Percentiles rank a stretch among this genome's conserved stretches.
phyloP scores from a whole-genome alignment of 2,797 vertebrate genomes.

The Pseudochirops corinnae region DNA sequence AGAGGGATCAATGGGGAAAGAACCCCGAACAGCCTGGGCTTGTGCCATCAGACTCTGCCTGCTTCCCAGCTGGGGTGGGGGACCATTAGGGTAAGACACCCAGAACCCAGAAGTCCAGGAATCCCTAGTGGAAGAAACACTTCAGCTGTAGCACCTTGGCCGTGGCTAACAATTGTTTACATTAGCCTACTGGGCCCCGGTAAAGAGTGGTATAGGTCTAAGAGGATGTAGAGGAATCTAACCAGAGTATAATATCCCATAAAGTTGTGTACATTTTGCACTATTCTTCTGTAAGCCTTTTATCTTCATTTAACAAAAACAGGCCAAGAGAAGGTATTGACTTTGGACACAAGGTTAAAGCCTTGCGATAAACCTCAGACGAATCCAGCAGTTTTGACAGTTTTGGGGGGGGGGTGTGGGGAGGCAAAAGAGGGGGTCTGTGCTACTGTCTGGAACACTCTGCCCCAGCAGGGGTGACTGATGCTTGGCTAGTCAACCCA shows the following conservation, averaged over 20 bases:
- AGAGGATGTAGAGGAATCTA: not conserved
- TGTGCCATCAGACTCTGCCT: not conserved
- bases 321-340: not conserved
- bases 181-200: not conserved
- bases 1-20: not conserved
- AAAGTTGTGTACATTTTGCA: not conserved
- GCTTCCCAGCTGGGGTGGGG: not conserved
- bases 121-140: not conserved
- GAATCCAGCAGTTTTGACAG: not conserved
- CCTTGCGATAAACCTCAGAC: not conserved
- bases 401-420: not conserved
- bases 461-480: not conserved
- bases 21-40: not conserved
- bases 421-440: too few species aligned
- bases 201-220: not conserved
- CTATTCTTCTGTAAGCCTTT: not conserved
- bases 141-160: not conserved
- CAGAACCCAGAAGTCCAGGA: not conserved
- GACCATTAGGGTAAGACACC: rapidly evolving
- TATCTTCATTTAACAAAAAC: not conserved
- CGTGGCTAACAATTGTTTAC: not conserved
- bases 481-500: not conserved
- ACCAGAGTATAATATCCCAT: not conserved
- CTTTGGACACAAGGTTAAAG: not conserved
- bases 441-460: not conserved